These are phyloP conservation scores for Ylistrum balloti DNA, from an alignment of 1,140 invertebrate genomes.

Conservation along the genomic window DNA sequence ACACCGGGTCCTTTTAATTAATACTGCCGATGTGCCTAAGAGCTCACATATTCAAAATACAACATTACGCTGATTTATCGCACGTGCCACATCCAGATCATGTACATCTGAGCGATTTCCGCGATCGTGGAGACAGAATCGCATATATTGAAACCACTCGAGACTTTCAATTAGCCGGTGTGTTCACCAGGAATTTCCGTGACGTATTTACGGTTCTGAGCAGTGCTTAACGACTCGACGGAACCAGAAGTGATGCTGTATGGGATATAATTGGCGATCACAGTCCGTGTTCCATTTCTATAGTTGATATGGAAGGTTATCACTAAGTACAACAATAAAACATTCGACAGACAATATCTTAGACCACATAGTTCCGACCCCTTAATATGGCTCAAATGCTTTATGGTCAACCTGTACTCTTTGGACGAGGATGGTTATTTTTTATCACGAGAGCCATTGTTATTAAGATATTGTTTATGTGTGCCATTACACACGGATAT, in stretches of 20 bases:
- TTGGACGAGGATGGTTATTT: neutral
- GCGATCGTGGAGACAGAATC: neutral
- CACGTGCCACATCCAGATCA: neutral
- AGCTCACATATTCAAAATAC: no score
- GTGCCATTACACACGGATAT: neutral
- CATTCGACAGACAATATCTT: neutral
- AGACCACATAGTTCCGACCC: neutral
- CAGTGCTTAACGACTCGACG: slow-evolving; percentile 4
- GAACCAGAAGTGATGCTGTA: neutral
- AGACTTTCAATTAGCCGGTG: slow-evolving; percentile 11
- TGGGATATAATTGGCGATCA: neutral
- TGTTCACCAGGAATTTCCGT: neutral
- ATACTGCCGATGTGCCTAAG: no score
- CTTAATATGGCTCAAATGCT: slow-evolving; percentile 1
- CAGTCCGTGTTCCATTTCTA: slow-evolving; percentile 18
- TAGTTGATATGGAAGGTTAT: neutral
- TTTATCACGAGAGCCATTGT: neutral
- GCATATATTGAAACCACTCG: neutral
- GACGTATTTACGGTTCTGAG: slow-evolving; percentile 1
- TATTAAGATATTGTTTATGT: neutral
- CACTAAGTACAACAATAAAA: neutral
- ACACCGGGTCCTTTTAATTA: no score
- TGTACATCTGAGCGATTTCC: no score
- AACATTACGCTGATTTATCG: neutral
- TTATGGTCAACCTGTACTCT: neutral